Evolutionary conservation across 2,113 vertebrate species (phyloP), one percentile per base, ranked within the genome.

Genomic region (Desmodus rotundus): DNA sequence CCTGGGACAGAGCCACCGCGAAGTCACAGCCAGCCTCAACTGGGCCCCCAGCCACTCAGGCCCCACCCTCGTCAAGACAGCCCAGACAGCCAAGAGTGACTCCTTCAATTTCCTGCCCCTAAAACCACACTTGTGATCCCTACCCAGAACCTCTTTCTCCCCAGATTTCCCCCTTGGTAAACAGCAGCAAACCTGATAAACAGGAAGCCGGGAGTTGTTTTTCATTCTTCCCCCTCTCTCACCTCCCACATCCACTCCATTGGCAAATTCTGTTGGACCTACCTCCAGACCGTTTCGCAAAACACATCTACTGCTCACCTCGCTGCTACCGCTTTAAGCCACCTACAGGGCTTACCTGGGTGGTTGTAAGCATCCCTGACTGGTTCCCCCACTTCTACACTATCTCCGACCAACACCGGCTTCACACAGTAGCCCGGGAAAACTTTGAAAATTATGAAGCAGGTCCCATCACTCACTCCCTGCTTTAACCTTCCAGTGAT

Each of bases 401-500:
- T 15, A 14, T 3, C 52, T 10, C 8, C 33, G 7, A 50, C 15
- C 76, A 24, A 56, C 67, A 41, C 67, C 16, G 58, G 41, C 41
- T 70, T 20, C 84, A 52, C 50, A 43, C 68, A 73, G 45, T 83
- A 83, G 74, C 93, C 36, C 19, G 54, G 67, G 41, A 58, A 81
- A 82, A 92, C 54, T 83, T 76, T 52, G 68, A 68, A 89, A 90
- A 85, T 76, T 47, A 15, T 72, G 45, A 81, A 87, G 81, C 52
- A 41, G 67, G 91, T 83, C 67, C 92, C 77, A 93, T 89, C 94
- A 58, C 36, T 87, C 56, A 73, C 47, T 47, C 56, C 43, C 77
- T 74, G 76, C 82, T 91, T 50, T 86, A 95, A 91, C 68, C 36
- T 88, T 76, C 93, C 94, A 94, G 92, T 95, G 90, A 94, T 97